Percentiles rank a stretch among this genome's conserved stretches.
These are phyloP conservation scores for Tor tambroides DNA, from an alignment of 2,113 vertebrate genomes.

Conservation along the genomic window DNA sequence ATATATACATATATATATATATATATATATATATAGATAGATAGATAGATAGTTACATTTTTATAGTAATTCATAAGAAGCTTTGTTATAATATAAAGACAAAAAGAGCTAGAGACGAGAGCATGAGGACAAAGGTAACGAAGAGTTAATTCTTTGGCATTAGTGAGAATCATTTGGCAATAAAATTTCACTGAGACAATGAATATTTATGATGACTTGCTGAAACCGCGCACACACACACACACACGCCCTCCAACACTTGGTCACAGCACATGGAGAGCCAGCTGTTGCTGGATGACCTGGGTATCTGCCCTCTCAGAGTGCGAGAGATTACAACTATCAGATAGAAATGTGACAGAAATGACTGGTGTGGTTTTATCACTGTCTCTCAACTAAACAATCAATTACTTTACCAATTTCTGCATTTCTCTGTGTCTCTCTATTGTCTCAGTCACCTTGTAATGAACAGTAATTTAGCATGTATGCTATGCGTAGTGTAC, in stretches of 20 bases:
- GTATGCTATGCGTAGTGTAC: not conserved
- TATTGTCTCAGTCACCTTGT: not conserved
- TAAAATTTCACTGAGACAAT: conserved; percentile 51
- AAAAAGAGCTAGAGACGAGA: conserved; percentile 24
- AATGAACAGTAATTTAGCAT: not conserved
- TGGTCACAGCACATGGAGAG: conserved; percentile 80
- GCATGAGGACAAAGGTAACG: conserved; percentile 39
- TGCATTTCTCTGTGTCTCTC: not conserved
- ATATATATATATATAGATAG: not conserved
- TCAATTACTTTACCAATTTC: not conserved
- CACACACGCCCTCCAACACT: conserved; percentile 72
- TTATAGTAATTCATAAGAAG: conserved; percentile 53
- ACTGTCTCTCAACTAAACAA: not conserved
- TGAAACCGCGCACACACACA: conserved; percentile 64
- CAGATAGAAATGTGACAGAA: conserved; percentile 14
- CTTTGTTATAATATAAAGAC: not conserved
- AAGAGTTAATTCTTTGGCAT: conserved; percentile 47
- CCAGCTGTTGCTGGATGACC: conserved; percentile 81
- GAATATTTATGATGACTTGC: conserved; percentile 76
- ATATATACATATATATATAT: not conserved
- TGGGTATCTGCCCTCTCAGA: conserved; percentile 75
- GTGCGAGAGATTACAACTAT: conserved; percentile 34
- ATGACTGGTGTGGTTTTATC: not conserved
- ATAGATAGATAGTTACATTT: not conserved
- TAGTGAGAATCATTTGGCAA: conserved; percentile 51